Percentiles rank a stretch among this genome's conserved stretches.
These are phyloP conservation scores for Paralichthys olivaceus DNA, from an alignment of 2,113 vertebrate genomes.

Conservation along the genomic window DNA sequence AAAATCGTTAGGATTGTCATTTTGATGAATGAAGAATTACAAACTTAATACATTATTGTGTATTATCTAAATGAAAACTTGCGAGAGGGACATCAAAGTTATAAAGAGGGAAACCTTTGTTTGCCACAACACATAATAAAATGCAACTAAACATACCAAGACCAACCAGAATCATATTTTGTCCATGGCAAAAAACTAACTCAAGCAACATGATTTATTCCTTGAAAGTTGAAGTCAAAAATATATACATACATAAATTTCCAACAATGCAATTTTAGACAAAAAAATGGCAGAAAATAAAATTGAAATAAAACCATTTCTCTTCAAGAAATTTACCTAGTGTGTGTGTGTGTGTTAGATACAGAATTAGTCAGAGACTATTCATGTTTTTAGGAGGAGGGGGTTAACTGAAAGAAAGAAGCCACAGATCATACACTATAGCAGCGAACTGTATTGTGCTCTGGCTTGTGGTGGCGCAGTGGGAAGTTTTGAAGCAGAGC, in stretches of 20 bases:
- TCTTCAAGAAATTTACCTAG: slow-evolving; percentile 66
- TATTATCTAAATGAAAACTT: slow-evolving; percentile 30
- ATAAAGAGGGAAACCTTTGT: slow-evolving; percentile 18
- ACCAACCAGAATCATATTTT: slow-evolving; percentile 55
- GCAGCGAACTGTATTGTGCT: slow-evolving; percentile 77
- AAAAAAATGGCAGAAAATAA: slow-evolving; percentile 56
- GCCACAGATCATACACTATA: slow-evolving; percentile 67
- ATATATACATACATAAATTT: slow-evolving; percentile 76
- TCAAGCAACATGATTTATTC: slow-evolving; percentile 77
- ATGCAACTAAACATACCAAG: slow-evolving; percentile 35
- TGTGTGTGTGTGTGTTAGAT: slow-evolving; percentile 49
- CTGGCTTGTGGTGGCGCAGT: slow-evolving; percentile 49
- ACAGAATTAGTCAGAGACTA: slow-evolving; percentile 61
- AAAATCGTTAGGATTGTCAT: slow-evolving; percentile 81
- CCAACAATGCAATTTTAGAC: slow-evolving; percentile 70
- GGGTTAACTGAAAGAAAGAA: slow-evolving; percentile 8
- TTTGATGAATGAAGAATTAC: slow-evolving; percentile 50
- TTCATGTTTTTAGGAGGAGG: slow-evolving; percentile 30
- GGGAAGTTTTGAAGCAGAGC: slow-evolving; percentile 34
- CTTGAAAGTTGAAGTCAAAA: slow-evolving; percentile 73
- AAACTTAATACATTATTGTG: slow-evolving; percentile 54
- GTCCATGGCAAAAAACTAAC: slow-evolving; percentile 62
- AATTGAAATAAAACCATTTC: slow-evolving; percentile 68
- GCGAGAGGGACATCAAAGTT: slow-evolving; percentile 9
- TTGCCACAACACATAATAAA: slow-evolving; percentile 13